Conservation (phyloP, 2,797 vertebrate genomes). For the Melanotaenia pygmaea region DNA sequence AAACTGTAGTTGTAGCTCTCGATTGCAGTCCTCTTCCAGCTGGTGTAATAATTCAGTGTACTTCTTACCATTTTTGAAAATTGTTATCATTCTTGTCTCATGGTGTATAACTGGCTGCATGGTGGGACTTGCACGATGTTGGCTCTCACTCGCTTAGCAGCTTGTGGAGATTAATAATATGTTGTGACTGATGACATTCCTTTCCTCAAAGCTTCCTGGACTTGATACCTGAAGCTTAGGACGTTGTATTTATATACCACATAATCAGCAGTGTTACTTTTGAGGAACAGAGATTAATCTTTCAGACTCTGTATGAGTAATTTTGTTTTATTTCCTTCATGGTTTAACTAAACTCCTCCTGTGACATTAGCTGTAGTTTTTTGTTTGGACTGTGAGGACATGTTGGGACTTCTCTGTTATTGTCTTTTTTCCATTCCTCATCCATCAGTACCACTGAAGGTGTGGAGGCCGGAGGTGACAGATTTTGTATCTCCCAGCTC, state of each 20-base stretch:
- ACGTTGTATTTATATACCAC: not conserved
- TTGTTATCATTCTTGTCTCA: constrained; percentile 33
- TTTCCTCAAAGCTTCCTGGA: constrained; percentile 25
- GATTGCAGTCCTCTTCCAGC: not conserved
- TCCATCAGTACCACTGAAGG: constrained; percentile 51
- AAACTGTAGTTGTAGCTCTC: not conserved
- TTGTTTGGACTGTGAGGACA: constrained; percentile 44
- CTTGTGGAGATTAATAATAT: constrained; percentile 25
- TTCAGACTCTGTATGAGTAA: not conserved
- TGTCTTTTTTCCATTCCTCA: constrained; percentile 43
- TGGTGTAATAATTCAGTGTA: not conserved
- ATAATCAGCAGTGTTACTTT: constrained; percentile 12
- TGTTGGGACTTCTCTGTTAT: constrained; percentile 58
- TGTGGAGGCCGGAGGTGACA: constrained; percentile 59
- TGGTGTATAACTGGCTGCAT: constrained; percentile 18
- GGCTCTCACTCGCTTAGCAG: constrained; percentile 1
- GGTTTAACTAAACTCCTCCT: not conserved
- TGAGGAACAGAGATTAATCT: not conserved
- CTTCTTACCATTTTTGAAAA: constrained; percentile 1
- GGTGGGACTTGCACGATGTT: constrained; percentile 31
- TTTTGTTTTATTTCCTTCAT: constrained; percentile 14
- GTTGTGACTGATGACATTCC: constrained; percentile 21
- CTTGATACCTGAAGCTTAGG: constrained; percentile 27
- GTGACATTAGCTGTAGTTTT: constrained; percentile 13
- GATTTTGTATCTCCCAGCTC: constrained; percentile 37